A percentile compares a stretch with the other conserved stretches of the same genome.
Conservation (phyloP, 1,140 invertebrate genomes). For the Zaprionus ghesquierei region DNA sequence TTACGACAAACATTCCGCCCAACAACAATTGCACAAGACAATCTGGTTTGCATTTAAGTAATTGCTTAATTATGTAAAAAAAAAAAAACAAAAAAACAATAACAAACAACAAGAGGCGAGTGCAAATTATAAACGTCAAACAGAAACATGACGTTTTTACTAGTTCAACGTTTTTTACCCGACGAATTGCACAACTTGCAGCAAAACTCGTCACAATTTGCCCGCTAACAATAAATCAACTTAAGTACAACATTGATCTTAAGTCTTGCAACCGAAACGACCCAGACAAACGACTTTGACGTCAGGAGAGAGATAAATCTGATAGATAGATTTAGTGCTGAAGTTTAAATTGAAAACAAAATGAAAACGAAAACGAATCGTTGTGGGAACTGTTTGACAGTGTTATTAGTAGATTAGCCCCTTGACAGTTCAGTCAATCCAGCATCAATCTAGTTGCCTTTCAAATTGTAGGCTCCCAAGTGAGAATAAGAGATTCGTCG, state of each 20-base stretch:
- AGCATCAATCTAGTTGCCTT: neutral
- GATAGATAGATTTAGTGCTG: conserved; percentile 32
- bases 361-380: neutral
- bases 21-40: neutral
- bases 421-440: neutral
- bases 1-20: conserved; percentile 9
- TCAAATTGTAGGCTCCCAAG: neutral
- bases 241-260: conserved; percentile 26
- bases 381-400: neutral
- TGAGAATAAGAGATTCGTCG: neutral
- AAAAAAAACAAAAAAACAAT: neutral
- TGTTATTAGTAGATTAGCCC: neutral
- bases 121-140: conserved; percentile 10
- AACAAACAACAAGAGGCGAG: neutral
- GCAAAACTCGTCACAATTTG: conserved; percentile 5
- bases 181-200: conserved; percentile 10
- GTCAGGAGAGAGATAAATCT: conserved; percentile 11
- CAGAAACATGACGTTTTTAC: neutral
- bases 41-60: conserved; percentile 26
- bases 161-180: conserved; percentile 7
- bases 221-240: conserved; percentile 21
- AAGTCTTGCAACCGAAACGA: conserved; percentile 17
- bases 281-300: conserved; percentile 26
- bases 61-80: conserved; percentile 26
- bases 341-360: conserved; percentile 16